Percentiles rank a stretch among this genome's conserved stretches.
Conservation (phyloP, 2,797 vertebrate genomes). For the Odontamblyopus lacepedii region DNA sequence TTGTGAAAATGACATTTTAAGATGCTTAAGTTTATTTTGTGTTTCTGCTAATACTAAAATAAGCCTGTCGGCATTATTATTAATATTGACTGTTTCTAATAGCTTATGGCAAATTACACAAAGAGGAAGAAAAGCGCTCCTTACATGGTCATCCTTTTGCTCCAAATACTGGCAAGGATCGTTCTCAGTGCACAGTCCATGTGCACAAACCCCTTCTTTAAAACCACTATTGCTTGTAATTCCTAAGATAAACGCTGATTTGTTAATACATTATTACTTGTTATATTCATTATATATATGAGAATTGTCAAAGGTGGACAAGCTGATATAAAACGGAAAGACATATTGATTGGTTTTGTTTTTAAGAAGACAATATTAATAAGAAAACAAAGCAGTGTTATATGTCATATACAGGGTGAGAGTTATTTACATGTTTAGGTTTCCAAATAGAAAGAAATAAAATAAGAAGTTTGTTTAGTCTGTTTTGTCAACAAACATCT, state of each 20-base stretch:
- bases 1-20: conserved; percentile 8
- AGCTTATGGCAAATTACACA: conserved; percentile 83
- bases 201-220: conserved; percentile 86
- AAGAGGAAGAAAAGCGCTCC: conserved; percentile 69
- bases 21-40: background rate
- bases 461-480: conserved; percentile 62
- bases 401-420: conserved; percentile 73
- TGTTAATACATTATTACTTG: conserved; percentile 73
- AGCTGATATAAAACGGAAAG: conserved; percentile 92
- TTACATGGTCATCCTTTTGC: background rate
- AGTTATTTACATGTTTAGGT: conserved; percentile 83
- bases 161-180: conserved; percentile 88
- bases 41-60: conserved; percentile 3
- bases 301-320: conserved; percentile 93
- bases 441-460: conserved; percentile 75
- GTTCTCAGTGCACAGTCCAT: conserved; percentile 92
- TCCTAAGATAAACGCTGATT: conserved; percentile 87
- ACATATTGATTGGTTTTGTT: conserved; percentile 84
- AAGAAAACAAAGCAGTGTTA: conserved; percentile 86
- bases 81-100: conserved; percentile 75
- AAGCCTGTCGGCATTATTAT: background rate
- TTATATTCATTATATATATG: conserved; percentile 75
- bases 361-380: conserved; percentile 85
- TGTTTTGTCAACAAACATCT: conserved; percentile 81
- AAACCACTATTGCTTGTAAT: conserved; percentile 91